Conservation (phyloP, 1,140 invertebrate genomes). For the Calliphora vicina region DNA sequence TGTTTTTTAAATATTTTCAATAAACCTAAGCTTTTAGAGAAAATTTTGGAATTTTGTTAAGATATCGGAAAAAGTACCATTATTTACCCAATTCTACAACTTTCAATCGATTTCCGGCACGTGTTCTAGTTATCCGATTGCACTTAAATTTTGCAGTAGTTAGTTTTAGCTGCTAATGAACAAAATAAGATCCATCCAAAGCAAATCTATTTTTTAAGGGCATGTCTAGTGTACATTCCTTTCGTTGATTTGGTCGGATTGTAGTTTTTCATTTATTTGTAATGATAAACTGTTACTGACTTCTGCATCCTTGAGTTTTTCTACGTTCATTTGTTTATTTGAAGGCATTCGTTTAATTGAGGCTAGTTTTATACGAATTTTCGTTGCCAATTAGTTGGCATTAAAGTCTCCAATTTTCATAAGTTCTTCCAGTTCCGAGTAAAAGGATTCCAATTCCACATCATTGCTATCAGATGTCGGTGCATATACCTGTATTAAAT, state of each 20-base stretch:
- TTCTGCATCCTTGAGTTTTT: neutral
- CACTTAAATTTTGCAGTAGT: too few relatives aligned
- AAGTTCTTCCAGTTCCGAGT: neutral
- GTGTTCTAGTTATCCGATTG: too few relatives aligned
- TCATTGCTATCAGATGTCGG: neutral
- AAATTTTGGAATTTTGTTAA: too few relatives aligned
- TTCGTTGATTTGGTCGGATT: neutral
- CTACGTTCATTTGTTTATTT: neutral
- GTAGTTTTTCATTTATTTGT: neutral
- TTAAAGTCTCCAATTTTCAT: neutral
- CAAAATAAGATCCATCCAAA: too few relatives aligned
- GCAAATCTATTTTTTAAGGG: too few relatives aligned
- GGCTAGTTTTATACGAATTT: neutral
- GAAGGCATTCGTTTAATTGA: neutral
- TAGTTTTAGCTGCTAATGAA: too few relatives aligned
- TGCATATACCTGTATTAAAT: neutral
- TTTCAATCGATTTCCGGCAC: too few relatives aligned
- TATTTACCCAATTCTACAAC: too few relatives aligned
- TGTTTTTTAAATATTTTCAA: too few relatives aligned
- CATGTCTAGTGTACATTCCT: too few relatives aligned
- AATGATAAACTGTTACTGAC: neutral
- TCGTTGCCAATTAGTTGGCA: neutral
- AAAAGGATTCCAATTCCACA: neutral
- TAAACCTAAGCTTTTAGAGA: too few relatives aligned
- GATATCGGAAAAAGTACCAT: too few relatives aligned